phyloP scores from a whole-genome alignment of 2,888 invertebrate species.

The Capitulum mitella region DNA sequence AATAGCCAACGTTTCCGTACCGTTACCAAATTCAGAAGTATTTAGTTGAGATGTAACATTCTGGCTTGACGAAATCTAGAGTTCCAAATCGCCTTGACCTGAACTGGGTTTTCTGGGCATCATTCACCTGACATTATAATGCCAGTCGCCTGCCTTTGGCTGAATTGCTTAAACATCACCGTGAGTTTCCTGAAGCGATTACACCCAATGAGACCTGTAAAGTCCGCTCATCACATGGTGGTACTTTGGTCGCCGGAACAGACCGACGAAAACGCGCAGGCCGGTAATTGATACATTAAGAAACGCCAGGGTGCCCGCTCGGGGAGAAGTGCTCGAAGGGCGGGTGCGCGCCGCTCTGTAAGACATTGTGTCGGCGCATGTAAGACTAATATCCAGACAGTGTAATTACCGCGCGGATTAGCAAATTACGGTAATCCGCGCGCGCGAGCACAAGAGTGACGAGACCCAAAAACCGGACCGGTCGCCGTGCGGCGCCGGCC shows the following conservation, averaged over 20 bases:
- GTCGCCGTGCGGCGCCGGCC: neutral
- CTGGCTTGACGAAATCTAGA: too few species aligned
- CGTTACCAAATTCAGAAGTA: too few species aligned
- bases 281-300: neutral
- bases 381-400: conserved; percentile 14
- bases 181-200: too few species aligned
- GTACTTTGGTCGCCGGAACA: neutral
- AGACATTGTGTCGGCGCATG: neutral
- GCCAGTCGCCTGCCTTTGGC: too few species aligned
- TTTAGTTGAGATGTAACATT: too few species aligned
- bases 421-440: conserved; percentile 15
- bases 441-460: neutral
- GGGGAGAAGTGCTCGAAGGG: neutral
- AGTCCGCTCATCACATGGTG: too few species aligned
- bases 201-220: too few species aligned
- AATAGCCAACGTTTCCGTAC: too few species aligned
- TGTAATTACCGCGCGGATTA: conserved; percentile 18
- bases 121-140: too few species aligned
- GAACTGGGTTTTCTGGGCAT: too few species aligned
- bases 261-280: neutral
- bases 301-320: neutral
- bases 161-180: too few species aligned
- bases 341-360: neutral
- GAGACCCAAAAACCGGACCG: neutral
- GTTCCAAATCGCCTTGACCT: too few species aligned